Evolutionary conservation across 35 echinoderm and acorn worm genomes (phyloP).

Genomic region (Eucidaris tribuloides): DNA sequence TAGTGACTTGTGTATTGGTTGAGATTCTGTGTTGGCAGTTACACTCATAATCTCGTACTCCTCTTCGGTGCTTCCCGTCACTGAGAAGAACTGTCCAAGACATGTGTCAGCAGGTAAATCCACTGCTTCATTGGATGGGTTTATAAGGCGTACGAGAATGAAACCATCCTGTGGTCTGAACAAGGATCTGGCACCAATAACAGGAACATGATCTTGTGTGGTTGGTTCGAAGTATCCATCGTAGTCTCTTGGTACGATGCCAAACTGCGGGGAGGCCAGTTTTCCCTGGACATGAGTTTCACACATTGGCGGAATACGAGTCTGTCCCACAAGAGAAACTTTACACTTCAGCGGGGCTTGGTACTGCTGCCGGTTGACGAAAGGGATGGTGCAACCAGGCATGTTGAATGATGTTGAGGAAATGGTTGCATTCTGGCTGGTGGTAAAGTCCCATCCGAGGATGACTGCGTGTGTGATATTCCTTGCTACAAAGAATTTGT

Average conservation of each 20-base stretch:
- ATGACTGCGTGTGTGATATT: slow-evolving; percentile 5
- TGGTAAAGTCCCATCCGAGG: slow-evolving; percentile 27
- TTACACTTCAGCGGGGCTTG: slow-evolving; percentile 6
- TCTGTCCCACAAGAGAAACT: background rate
- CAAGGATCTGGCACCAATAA: background rate
- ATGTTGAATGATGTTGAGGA: background rate
- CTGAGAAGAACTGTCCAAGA: slow-evolving; percentile 1
- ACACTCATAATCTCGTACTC: too few relatives aligned
- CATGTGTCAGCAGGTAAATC: background rate
- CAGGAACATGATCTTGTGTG: background rate
- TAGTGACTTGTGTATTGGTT: background rate
- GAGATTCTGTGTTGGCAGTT: too few relatives aligned
- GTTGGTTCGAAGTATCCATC: slow-evolving; percentile 9
- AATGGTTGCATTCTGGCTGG: background rate
- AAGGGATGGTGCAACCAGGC: background rate
- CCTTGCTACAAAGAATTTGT: slow-evolving; percentile 9
- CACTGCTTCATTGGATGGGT: background rate
- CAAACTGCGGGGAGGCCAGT: background rate
- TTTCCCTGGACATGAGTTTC: background rate
- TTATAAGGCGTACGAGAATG: background rate
- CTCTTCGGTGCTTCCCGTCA: background rate
- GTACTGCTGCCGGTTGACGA: background rate
- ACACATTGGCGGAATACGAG: background rate
- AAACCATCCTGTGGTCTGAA: background rate
- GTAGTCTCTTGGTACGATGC: background rate